A percentile compares a stretch with the other conserved stretches of the same genome.
Evolutionary conservation across 2,797 vertebrate species (phyloP).

Genomic region (Tangara arthus): DNA sequence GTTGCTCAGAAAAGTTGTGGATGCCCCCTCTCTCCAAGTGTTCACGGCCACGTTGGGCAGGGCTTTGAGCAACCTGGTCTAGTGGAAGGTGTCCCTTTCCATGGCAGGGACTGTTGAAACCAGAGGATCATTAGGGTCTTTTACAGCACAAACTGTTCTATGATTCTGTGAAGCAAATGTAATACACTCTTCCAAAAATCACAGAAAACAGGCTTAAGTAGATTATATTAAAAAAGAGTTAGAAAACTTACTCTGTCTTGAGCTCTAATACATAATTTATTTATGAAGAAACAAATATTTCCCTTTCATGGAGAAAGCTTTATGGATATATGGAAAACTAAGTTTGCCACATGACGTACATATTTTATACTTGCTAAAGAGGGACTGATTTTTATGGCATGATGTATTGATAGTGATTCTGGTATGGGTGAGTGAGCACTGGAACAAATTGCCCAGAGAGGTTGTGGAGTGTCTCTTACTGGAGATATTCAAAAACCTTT

Average conservation of each 20-base stretch:
- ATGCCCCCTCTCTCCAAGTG: not conserved
- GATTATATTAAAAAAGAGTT: not conserved
- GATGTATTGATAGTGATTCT: not conserved
- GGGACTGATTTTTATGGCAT: not conserved
- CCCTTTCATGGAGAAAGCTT: conserved; percentile 61
- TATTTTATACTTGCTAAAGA: not conserved
- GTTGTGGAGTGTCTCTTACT: not conserved
- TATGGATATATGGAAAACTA: not conserved
- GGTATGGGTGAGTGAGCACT: not conserved
- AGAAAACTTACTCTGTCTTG: not conserved
- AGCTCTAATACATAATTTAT: not conserved
- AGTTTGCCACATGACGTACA: not conserved
- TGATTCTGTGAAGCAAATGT: not conserved
- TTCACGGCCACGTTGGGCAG: not conserved
- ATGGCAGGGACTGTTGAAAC: not conserved
- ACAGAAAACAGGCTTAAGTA: not conserved
- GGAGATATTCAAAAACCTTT: not conserved
- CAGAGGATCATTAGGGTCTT: not conserved
- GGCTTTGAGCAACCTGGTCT: not conserved
- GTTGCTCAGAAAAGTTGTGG: not conserved
- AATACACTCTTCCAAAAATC: not conserved
- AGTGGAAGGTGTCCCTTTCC: not conserved
- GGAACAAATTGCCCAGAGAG: not conserved
- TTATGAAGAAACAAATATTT: conserved; percentile 78
- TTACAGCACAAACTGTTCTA: not conserved